phyloP scores from a whole-genome alignment of 37 sponge, comb jelly and placozoan genomes.

The Theonella swinhoei region DNA sequence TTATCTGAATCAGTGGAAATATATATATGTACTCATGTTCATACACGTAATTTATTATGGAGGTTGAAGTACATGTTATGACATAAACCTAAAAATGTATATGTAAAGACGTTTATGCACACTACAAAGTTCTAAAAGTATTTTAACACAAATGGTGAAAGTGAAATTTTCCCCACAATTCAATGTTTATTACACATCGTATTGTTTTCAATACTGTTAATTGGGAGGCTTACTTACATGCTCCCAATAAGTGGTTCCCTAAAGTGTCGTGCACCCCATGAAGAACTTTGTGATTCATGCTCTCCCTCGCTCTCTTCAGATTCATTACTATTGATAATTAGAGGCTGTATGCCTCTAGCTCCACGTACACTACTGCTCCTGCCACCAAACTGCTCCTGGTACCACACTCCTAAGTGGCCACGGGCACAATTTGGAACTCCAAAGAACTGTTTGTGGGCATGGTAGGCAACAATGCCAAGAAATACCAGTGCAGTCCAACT shows the following conservation, averaged over 20 bases:
- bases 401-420: background rate
- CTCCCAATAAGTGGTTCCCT: background rate
- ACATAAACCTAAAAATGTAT: no score
- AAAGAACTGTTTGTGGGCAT: background rate
- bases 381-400: background rate
- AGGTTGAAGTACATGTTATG: no score
- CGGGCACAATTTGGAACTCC: background rate
- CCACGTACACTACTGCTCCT: background rate
- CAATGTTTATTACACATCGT: no score
- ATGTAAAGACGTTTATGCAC: no score
- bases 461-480: background rate
- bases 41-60: no score
- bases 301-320: background rate
- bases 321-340: background rate
- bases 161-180: no score
- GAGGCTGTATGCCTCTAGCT: background rate
- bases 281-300: background rate
- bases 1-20: no score
- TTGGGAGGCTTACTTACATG: no score
- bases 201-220: no score
- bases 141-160: no score
- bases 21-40: no score
- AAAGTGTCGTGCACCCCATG: background rate
- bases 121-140: no score
- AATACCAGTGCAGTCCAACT: background rate